Evolutionary conservation across 35 echinoderm and acorn worm species (phyloP), one percentile per base, ranked within the genome.

Genomic region (Lytechinus pictus): DNA sequence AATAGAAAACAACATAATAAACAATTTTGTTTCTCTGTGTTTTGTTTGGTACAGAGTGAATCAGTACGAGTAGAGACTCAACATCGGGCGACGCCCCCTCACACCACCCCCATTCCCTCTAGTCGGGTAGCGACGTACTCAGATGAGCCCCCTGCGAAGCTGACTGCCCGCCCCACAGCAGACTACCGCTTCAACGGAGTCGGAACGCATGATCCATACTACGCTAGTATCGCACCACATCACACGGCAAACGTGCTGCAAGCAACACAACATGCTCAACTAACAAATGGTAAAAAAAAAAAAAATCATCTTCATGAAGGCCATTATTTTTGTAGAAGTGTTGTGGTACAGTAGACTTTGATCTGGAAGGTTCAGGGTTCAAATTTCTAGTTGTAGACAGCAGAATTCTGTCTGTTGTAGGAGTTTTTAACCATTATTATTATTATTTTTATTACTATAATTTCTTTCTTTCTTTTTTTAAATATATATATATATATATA

Each of bases 121-220:
- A 94, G 95, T 7, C 94, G 93, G 54, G 54, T 94, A 1, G 55
- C 95, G 24, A 66, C 91, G 19, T 55, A 60, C 44, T 94, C 94
- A 14, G 96, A 98, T 16, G 95, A 95, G 19, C 24, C 93, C 1
- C 88, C 94, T 2, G 96, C 96, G 57, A 95, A 96, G 58, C 86
- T 94, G 19, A 91, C 97, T 13, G 92, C 96, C 52, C 87, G 94
- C 12, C 72, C 97, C n/a, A 66, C 96, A 13, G 96, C 96, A 13
- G 96, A 96, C 28, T 97, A 98, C 71, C 95, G 95, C 87, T 98
- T 97, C 96, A 98, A 98, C 57, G 97, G 97, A 13, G 97, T 97
- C 3, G 94, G 92, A 14, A 87, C 96, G 8, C 97, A 98, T 58
- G 97, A 98, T n/a, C 95, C 96, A 3, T 95, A 96, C 94, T 95